Base-by-base conservation (phyloP, 2,797 vertebrate genomes). In the Rachycentron canadum region DNA sequence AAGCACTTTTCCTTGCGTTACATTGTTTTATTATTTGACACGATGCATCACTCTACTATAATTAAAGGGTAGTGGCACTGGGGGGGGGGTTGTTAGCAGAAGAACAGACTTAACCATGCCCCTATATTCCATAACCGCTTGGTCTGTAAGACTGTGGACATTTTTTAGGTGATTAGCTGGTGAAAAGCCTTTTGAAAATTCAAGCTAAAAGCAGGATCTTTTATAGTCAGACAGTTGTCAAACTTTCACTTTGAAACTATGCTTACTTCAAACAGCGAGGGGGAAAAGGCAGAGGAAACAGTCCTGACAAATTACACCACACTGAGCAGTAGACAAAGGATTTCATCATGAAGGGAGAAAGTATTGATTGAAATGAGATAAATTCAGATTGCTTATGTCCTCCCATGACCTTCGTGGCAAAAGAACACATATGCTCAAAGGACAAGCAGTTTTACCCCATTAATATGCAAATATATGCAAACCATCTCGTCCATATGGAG, bases 21-120 rank as follows among this genome's bases (percentile, higher is more conserved):
- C 5, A 23, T 38, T n/a, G 12, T 69, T 69, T 38, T 38, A 34
- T 52, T 40, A 26, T 26, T 53, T n/a, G 13, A 12, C 4, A 13
- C 11, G 28, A 56, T 28, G 11, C 41, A 23, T 34, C 11, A 23
- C 34, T 49, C 63, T 36, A 26, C 7, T 38, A 23, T 40, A 65
- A 69, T 38, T 58, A 50, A 38, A 53, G 28, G 11, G 28, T 66
- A 62, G 11, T 23, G 40, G 26, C 43, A 56, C 34, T 34, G 32
- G 16, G 16, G n/a, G 56, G 62, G 69, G 64, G n/a, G n/a, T n/a
- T n/a, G n/a, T 74, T 57, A 60, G 16, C 61, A 38, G 25, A 60
- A 60, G 45, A 64, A 78, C 43, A 30, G 69, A 70, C 55, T 83
- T 68, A 59, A 60, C 50, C 11, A 12, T 36, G 67, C 36, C 25